These are phyloP conservation scores for Phengaris alcon DNA, from an alignment of 2,888 invertebrate species.

Conservation along the genomic window DNA sequence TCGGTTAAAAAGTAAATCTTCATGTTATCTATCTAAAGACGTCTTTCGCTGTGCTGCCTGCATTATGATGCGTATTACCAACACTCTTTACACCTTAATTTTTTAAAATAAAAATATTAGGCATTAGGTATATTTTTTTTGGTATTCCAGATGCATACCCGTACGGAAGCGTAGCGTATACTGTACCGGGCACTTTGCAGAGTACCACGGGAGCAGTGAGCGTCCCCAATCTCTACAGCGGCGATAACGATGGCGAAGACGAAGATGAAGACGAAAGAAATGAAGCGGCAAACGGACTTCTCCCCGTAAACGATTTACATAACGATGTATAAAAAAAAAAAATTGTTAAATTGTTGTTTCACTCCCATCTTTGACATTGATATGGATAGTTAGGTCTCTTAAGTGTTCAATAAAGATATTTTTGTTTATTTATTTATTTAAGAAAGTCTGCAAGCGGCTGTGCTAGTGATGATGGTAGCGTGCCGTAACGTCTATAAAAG, in stretches of 20 bases:
- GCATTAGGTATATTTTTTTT: not conserved
- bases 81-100: too few species aligned
- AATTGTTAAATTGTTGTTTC: not conserved
- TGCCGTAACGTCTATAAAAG: too few species aligned
- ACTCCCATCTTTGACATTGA: not conserved
- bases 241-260: conserved; percentile 30
- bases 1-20: too few species aligned
- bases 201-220: conserved; percentile 13
- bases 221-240: conserved; percentile 27
- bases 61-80: too few species aligned
- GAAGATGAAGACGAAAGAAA: conserved; percentile 27
- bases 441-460: too few species aligned
- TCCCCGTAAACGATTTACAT: not conserved
- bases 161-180: conserved; percentile 37
- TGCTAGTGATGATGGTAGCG: too few species aligned
- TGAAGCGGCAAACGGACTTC: conserved; percentile 4
- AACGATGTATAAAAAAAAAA: not conserved
- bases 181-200: conserved; percentile 36
- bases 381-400: not conserved
- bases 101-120: too few species aligned
- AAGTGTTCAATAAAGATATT: too few species aligned
- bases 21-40: too few species aligned
- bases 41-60: too few species aligned
- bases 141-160: conserved; percentile 32
- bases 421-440: too few species aligned